Conservation (phyloP, 1,140 invertebrate species). For the Rhagoletis zephyria region DNA sequence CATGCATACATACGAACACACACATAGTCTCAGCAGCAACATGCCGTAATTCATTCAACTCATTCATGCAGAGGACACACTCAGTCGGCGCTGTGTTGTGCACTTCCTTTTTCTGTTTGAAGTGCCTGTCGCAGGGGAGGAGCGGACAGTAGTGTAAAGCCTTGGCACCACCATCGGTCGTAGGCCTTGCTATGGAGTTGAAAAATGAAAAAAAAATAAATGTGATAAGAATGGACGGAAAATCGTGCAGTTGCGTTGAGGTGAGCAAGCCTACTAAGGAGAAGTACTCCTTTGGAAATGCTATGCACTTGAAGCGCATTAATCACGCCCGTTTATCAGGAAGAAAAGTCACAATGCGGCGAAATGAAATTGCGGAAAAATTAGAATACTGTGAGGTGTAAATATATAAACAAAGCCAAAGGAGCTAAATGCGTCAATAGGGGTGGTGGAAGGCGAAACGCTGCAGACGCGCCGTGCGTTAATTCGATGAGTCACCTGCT, state of each 20-base stretch:
- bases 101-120: conserved; percentile 48
- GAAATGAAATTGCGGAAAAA: conserved; percentile 5
- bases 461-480: not conserved
- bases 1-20: not conserved
- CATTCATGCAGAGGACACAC: conserved; percentile 14
- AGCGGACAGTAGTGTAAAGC: not conserved
- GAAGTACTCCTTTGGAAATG: not conserved
- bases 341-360: conserved; percentile 11
- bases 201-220: not conserved
- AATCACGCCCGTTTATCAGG: conserved; percentile 13
- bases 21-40: not conserved
- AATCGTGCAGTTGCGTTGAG: not conserved
- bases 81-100: conserved; percentile 31
- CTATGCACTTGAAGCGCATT: conserved; percentile 15
- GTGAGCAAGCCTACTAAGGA: not conserved
- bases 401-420: not conserved
- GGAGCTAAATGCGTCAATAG: not conserved
- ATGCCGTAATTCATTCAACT: conserved; percentile 42
- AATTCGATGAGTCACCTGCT: not conserved
- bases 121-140: not conserved
- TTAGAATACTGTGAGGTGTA: not conserved
- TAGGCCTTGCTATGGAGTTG: not conserved
- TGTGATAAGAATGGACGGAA: not conserved
- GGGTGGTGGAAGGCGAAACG: not conserved
- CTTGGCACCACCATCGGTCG: not conserved